Evolutionary conservation across 2,888 invertebrate genomes (phyloP), one percentile per base, ranked within the genome.

Genomic region (Cephus runcator): DNA sequence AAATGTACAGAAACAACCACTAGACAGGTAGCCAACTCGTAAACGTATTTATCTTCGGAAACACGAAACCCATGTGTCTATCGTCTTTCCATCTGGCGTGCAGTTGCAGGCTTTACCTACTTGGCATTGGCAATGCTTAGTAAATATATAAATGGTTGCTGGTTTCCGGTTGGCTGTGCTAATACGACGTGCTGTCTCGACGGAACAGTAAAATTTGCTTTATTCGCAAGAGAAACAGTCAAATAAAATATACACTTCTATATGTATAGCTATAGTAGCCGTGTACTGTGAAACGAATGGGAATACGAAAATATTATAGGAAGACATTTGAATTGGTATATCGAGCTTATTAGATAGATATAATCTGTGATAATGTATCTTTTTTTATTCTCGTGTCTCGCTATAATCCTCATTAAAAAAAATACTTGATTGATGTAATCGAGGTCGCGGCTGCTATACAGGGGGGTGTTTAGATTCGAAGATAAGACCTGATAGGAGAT

Each of bases 31-130:
- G 56, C 69, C 74, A 73, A 33, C 35, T 36, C 76, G 73, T 34
- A 71, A 75, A 73, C 78, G 75, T 80, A 78, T 85, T 85, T 84
- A 85, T 83, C 83, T 82, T 77, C 74, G 35, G 79, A 73, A 71
- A 76, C 73, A 77, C 77, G 73, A 78, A 80, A 76, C 69, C 68
- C 73, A 77, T 75, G 80, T 71, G 76, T 78, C 77, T 77, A 76
- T 81, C 31, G 31, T 31, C 71, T 71, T 34, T 33, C 71, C 71
- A 56, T 56, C 71, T 71, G 71, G 30, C 31, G 15, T 34, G 71
- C 71, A 31, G 30, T 31, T 31, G 71, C 71, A 71, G 71, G 34
- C 71, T 71, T 71, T 34, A 31, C 71, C 71, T 31, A 71, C 71
- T 33, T 12, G 31, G 71, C 71, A 31, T 71, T 71, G 71, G 71